Evolutionary conservation across 1,140 invertebrate species (phyloP), one percentile per base, ranked within the genome.

Genomic region (Condylostylus longicornis): DNA sequence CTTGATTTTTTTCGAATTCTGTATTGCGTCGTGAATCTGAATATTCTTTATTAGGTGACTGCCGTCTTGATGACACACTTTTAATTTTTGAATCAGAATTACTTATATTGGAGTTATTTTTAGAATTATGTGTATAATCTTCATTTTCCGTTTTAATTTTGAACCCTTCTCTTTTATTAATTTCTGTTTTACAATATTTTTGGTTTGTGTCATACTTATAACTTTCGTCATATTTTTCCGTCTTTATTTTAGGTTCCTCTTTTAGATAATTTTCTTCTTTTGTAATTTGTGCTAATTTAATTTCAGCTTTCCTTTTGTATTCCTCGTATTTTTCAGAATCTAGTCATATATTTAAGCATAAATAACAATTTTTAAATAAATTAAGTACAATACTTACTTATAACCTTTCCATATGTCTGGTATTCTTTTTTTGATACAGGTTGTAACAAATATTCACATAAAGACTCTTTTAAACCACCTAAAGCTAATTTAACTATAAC

Each of bases 401-500:
- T 65, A 40, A 82, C 74, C 71, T 82, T 87, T 1, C 78, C 76
- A 50, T 79, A 79, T 56, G 81, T 77, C 8, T 73, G 64, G 63
- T 71, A 94, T 48, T 93, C 86, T 14, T 74, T 64, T 48, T 79
- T 75, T 1, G 75, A 70, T 3, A 93, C 81, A 1, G 80, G 66
- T 48, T 76, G 65, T 40, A 91, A 67, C 54, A 76, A 68, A 45
- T 75, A 77, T 62, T 91, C 85, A 55, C 75, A 81, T 9, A 90
- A 57, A 19, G 76, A 77, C 25, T 82, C 65, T 14, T 66, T 71
- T 51, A 75, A 61, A 32, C 75, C 74, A 38, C 72, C 74, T 2
- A 87, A 62, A 14, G 79, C 66, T 42, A 89, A 65, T 66, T 83
- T 84, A 0, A 93, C 68, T 51, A 86, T 75, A 8, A 87, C 66